Evolutionary conservation across 2,888 invertebrate genomes (phyloP), one percentile per base, ranked within the genome.

Genomic region (Apamea crenata): DNA sequence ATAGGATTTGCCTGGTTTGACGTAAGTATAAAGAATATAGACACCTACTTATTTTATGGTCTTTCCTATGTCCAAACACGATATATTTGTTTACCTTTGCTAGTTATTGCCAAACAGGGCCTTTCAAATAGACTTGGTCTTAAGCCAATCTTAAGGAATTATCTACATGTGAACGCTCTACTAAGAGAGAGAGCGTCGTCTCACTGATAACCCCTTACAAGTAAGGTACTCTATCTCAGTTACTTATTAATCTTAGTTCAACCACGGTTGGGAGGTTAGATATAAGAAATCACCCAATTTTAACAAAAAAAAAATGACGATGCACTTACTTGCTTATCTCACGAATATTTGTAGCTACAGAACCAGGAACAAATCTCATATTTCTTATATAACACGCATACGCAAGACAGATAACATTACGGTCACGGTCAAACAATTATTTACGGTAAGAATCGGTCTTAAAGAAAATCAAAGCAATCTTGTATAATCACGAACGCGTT

Each of bases 351-450:
- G 29, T 65, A 32, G 47, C 21, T 29, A 77, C 44, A 71, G 40
- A 67, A 74, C 29, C 81, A 77, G 80, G 61, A 87, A 83, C 68
- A 68, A 68, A 59, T 56, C 50, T 53, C 74, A 87, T 74, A 74
- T 29, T 80, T 71, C 47, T 50, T 68, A 66, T n/a, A 25, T 61
- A 68, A 61, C 16, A 44, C 16, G 59, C 56, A 21, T 50, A 18
- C 16, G 63, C 36, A 63, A 74, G 59, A 66, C 50, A 32, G 76
- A 84, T 84, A 87, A 72, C 59, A 10, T 50, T 32, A 44, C 16
- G 53, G 80, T 69, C 77, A 87, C 65, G 69, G 84, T 2, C 67
- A 56, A 21, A 56, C 21, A 18, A 63, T 67, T 77, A 77, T 81
- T 53, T 68, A 74, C n/a, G 59, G 40, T 36, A 61, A n/a, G 59